Conservation (phyloP, 1,140 invertebrate genomes). For the Hypothenemus hampei region DNA sequence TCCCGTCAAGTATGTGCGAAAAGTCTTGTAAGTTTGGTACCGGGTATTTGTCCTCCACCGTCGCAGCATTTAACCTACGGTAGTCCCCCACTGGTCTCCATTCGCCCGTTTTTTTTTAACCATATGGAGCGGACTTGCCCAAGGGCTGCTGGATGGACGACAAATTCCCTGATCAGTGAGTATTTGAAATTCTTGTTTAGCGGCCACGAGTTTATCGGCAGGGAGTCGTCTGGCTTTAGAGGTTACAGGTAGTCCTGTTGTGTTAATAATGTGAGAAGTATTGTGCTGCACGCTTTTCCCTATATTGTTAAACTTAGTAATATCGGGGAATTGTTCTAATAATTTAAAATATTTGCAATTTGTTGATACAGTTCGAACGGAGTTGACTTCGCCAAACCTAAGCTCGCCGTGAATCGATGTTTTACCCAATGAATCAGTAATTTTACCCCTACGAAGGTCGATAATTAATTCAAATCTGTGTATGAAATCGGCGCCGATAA, state of each 20-base stretch:
- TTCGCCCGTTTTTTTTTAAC: conserved; percentile 42
- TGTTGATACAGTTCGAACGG: neutral
- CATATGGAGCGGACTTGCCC: conserved; percentile 44
- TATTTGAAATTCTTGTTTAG: conserved; percentile 36
- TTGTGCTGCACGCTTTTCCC: neutral
- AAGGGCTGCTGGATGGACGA: conserved; percentile 41
- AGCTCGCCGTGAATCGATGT: too few relatives aligned
- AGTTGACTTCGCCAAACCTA: neutral
- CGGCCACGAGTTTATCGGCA: conserved; percentile 35
- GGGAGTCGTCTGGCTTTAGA: conserved; percentile 38
- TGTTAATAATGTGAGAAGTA: conserved; percentile 23
- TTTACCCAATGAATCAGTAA: too few relatives aligned
- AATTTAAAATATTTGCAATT: neutral
- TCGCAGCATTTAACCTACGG: conserved; percentile 44
- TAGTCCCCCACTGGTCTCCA: conserved; percentile 48
- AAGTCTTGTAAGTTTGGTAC: conserved; percentile 4
- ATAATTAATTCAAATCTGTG: too few relatives aligned
- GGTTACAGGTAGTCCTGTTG: conserved; percentile 38
- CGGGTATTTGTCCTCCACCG: conserved; percentile 41
- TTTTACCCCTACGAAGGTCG: too few relatives aligned
- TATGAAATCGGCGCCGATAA: too few relatives aligned
- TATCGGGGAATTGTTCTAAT: too few relatives aligned
- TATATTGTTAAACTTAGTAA: too few relatives aligned
- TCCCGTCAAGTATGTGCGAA: neutral
- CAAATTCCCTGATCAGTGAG: conserved; percentile 33